Evolutionary conservation across 2,797 vertebrate genomes (phyloP).

Genomic region (Anolis apletophallus): DNA sequence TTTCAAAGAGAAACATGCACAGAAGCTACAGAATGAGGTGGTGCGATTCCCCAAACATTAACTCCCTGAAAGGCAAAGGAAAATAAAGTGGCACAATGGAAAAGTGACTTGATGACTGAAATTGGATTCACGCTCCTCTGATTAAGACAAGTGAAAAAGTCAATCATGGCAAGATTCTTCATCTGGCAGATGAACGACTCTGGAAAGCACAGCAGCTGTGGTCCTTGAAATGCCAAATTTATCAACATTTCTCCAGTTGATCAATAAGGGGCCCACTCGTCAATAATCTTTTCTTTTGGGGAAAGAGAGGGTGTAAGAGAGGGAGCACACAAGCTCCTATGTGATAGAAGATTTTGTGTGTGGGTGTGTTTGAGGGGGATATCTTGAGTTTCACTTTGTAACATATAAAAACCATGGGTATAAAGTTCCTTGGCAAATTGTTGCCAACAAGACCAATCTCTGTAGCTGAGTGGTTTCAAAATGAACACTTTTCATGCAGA

Average conservation of each 20-base stretch:
- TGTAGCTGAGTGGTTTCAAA: neutral
- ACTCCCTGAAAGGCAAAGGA: slow-evolving; percentile 45
- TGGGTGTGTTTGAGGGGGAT: neutral
- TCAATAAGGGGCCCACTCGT: slow-evolving; percentile 57
- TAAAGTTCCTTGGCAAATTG: slow-evolving; percentile 14
- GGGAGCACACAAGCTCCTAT: neutral
- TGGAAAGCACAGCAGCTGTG: slow-evolving; percentile 78
- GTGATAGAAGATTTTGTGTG: neutral
- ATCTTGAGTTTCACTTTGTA: slow-evolving; percentile 6
- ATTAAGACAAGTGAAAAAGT: slow-evolving; percentile 71
- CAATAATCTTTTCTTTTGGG: slow-evolving; percentile 50
- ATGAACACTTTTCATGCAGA: neutral
- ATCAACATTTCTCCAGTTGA: slow-evolving; percentile 79
- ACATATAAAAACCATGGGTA: neutral
- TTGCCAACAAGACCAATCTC: slow-evolving; percentile 30
- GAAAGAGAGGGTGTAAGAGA: neutral
- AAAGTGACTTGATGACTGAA: slow-evolving; percentile 63
- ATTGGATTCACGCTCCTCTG: slow-evolving; percentile 72
- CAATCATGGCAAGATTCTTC: slow-evolving; percentile 62
- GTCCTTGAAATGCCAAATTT: slow-evolving; percentile 75
- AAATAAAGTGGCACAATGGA: slow-evolving; percentile 52
- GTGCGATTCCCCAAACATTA: slow-evolving; percentile 27
- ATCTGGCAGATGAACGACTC: slow-evolving; percentile 71
- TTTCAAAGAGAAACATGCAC: neutral
- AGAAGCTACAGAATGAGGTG: slow-evolving; percentile 41